These are phyloP conservation scores for Pygoscelis adeliae DNA, from an alignment of 2,113 vertebrate species.

Conservation along the genomic window DNA sequence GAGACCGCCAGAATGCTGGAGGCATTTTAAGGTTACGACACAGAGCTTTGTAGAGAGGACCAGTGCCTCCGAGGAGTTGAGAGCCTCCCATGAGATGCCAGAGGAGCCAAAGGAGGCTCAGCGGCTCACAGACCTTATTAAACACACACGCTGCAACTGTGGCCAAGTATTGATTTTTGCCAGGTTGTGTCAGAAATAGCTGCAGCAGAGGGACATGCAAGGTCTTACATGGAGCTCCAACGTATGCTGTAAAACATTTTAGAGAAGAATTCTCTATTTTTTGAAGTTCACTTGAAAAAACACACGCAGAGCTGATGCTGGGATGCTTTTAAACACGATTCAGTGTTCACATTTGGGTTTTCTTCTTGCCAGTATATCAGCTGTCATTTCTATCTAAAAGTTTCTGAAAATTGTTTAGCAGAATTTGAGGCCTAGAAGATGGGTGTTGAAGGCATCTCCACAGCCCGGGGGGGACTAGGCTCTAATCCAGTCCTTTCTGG, in stretches of 20 bases:
- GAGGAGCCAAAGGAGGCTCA: not conserved
- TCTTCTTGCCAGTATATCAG: not conserved
- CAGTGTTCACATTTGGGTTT: not conserved
- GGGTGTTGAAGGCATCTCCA: not conserved
- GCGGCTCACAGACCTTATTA: not conserved
- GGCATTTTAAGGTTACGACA: not conserved
- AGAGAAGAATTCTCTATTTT: not conserved
- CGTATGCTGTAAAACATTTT: not conserved
- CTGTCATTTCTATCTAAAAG: not conserved
- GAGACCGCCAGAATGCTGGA: not conserved
- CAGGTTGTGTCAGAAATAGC: not conserved
- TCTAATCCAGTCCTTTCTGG: not conserved
- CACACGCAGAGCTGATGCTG: not conserved
- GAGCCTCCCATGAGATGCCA: not conserved
- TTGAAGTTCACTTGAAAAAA: not conserved
- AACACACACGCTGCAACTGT: not conserved
- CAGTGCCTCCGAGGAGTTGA: not conserved
- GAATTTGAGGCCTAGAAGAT: not conserved
- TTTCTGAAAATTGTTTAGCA: not conserved
- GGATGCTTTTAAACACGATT: not conserved
- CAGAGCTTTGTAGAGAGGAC: not conserved
- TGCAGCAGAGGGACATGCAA: not conserved
- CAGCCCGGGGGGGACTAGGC: not conserved
- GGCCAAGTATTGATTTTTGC: not conserved
- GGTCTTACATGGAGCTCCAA: not conserved